phyloP scores from a whole-genome alignment of 92 coral and sea anemone genomes.

The Porites divaricata region DNA sequence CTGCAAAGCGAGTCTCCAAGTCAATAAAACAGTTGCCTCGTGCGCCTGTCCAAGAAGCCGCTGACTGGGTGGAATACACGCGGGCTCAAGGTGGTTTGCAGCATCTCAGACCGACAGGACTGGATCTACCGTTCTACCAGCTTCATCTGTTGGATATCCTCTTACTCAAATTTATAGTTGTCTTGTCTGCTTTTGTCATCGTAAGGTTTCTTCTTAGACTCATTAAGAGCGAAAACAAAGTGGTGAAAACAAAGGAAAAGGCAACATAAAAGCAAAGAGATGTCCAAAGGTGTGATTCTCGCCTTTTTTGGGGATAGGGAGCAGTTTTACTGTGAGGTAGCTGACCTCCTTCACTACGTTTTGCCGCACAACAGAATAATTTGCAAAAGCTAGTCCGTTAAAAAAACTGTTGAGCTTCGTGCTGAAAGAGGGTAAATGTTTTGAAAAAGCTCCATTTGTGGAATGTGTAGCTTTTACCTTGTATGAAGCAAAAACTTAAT shows the following conservation, averaged over 20 bases:
- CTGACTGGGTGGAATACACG: constrained; percentile 62
- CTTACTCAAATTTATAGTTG: too few relatives aligned
- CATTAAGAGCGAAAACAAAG: background rate
- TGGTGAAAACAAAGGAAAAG: constrained; percentile 4
- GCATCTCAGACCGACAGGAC: constrained; percentile 40
- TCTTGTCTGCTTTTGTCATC: background rate
- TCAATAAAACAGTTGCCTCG: constrained; percentile 25
- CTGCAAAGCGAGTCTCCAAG: constrained; percentile 40
- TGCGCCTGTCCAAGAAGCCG: constrained; percentile 51
- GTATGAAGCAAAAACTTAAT: too few relatives aligned
- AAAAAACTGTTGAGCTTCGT: too few relatives aligned
- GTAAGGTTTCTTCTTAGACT: background rate
- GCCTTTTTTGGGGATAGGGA: too few relatives aligned
- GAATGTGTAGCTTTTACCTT: too few relatives aligned
- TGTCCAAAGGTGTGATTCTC: too few relatives aligned
- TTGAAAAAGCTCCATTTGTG: too few relatives aligned
- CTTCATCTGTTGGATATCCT: constrained; percentile 51
- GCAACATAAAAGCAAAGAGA: background rate
- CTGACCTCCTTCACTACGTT: too few relatives aligned
- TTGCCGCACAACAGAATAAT: too few relatives aligned
- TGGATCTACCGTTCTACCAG: constrained; percentile 48
- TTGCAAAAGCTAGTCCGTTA: too few relatives aligned
- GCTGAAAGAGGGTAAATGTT: too few relatives aligned
- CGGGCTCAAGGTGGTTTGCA: constrained; percentile 35
- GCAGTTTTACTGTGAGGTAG: too few relatives aligned